Conservation (phyloP, 2,113 vertebrate genomes). For the Oxyruncus cristatus region DNA sequence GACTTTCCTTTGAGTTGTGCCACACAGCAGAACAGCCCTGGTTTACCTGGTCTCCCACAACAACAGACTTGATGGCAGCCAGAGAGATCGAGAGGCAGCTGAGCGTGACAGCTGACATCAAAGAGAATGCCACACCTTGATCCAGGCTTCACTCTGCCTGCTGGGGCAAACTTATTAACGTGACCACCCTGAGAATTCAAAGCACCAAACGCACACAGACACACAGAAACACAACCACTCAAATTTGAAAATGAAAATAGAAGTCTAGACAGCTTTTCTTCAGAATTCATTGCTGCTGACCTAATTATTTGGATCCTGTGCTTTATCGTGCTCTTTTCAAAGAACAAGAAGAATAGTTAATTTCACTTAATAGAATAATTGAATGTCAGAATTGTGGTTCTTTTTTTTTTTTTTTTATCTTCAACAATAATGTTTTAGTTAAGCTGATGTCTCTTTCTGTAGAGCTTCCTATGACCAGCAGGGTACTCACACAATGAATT, state of each 20-base stretch:
- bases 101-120: slow-evolving; percentile 83
- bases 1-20: not conserved
- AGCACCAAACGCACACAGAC: slow-evolving; percentile 54
- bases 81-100: slow-evolving; percentile 76
- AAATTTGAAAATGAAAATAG: slow-evolving; percentile 73
- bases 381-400: slow-evolving; percentile 71
- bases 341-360: slow-evolving; percentile 75
- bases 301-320: slow-evolving; percentile 74
- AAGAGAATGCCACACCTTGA: slow-evolving; percentile 83
- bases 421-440: slow-evolving; percentile 69
- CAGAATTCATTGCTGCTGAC: slow-evolving; percentile 74
- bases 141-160: slow-evolving; percentile 80
- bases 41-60: slow-evolving; percentile 79
- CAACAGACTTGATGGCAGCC: slow-evolving; percentile 84
- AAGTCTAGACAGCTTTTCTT: slow-evolving; percentile 82
- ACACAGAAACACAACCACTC: slow-evolving; percentile 52
- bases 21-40: slow-evolving; percentile 40
- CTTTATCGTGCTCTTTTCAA: slow-evolving; percentile 74
- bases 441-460: slow-evolving; percentile 47
- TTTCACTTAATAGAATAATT: slow-evolving; percentile 81
- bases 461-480: slow-evolving; percentile 67
- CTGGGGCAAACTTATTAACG: slow-evolving; percentile 81
- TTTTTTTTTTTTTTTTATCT: not conserved
- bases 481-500: slow-evolving; percentile 61
- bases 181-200: slow-evolving; percentile 89